Evolutionary conservation across 37 sponge, comb jelly and placozoan species (phyloP), one percentile per base, ranked within the genome.

Genomic region (Hormiphora californensis): DNA sequence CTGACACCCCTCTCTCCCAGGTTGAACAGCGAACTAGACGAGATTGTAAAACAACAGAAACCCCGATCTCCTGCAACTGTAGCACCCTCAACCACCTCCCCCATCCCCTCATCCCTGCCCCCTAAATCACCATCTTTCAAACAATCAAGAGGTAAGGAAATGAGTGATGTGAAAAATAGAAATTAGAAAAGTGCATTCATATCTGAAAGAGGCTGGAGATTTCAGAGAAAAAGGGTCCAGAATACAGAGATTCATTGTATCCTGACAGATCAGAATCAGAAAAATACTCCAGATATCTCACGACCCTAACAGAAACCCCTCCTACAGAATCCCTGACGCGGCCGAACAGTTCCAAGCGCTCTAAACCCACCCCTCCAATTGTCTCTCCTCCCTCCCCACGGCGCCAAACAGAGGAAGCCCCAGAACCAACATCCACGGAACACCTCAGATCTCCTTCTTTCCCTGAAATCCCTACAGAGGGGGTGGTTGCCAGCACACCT

Each of bases 61-160:
- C n/a, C n/a, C n/a, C n/a, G n/a, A n/a, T n/a, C n/a, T n/a, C n/a
- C n/a, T n/a, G n/a, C n/a, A n/a, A 28, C 28, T 12, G 23, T 4
- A 4, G 25, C 4, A 57, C 11, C 19, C 59, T 30, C 19, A 57
- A 17, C 22, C 11, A 4, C 59, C 59, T n/a, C 11, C 23, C 59
- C 3, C 19, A 22, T 43, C 22, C 46, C 81, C 9, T 43, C 81
- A 4, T 36, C 81, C 5, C 81, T 73, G 44, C 81, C 81, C n/a
- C 81, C 81, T 12, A 73, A 73, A 40, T 73, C 81, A 27, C 81
- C 81, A 1, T 73, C 81, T 17, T 73, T 73, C 44, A 73, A 36
- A 21, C 32, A 40, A 2, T 73, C 81, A 0, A n/a, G 46, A 41
- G 81, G 81, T 73, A 41, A 73, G 46, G 1, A 28, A 28, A 17